Percentiles rank a stretch among this genome's conserved stretches.
These are phyloP conservation scores for Calliscelio sp. DNA, from an alignment of 2,888 invertebrate species.

Conservation along the genomic window DNA sequence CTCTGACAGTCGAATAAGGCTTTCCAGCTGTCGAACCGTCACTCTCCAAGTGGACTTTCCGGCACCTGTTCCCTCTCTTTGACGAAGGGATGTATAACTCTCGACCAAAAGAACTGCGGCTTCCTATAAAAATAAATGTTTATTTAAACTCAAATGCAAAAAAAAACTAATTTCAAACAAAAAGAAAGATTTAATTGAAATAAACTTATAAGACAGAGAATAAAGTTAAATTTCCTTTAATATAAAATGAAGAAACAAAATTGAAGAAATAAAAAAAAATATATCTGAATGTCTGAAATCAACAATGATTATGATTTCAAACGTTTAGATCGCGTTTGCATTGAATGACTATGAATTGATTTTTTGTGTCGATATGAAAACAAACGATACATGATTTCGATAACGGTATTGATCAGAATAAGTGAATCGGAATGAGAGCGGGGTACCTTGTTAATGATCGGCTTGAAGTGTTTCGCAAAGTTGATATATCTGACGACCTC, in stretches of 20 bases:
- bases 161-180: too few relatives aligned
- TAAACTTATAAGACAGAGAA: too few relatives aligned
- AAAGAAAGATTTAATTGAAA: too few relatives aligned
- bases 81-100: conserved; percentile 94
- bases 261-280: too few relatives aligned
- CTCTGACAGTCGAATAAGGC: conserved; percentile 98
- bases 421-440: neutral
- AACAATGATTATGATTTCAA: too few relatives aligned
- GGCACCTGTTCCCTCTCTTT: conserved; percentile 91
- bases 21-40: conserved; percentile 98
- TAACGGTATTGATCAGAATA: neutral
- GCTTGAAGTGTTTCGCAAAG: conserved; percentile 98
- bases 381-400: too few relatives aligned
- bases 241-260: neutral
- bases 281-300: too few relatives aligned
- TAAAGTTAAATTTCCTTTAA: too few relatives aligned
- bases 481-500: conserved; percentile 98
- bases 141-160: too few relatives aligned
- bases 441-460: conserved; percentile 92
- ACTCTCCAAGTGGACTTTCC: conserved; percentile 96
- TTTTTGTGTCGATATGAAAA: too few relatives aligned
- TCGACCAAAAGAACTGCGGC: conserved; percentile 94
- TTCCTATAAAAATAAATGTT: conserved; percentile 86
- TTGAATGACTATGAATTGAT: neutral
- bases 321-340: too few relatives aligned